phyloP scores from a whole-genome alignment of 2,113 vertebrate species.

The Myotis yumanensis region DNA sequence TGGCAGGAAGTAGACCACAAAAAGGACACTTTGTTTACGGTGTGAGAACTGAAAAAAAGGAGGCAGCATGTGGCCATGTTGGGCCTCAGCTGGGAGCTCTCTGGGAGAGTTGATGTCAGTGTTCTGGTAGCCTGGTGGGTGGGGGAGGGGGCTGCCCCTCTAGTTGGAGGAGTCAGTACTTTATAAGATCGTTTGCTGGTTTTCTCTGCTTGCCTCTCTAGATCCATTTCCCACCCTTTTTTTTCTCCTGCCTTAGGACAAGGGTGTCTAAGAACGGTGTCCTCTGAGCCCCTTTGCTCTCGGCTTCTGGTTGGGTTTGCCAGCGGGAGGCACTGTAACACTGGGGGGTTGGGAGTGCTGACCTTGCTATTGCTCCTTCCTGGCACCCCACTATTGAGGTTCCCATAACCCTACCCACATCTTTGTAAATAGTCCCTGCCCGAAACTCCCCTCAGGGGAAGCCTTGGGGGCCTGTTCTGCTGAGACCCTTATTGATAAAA shows the following conservation, averaged over 20 bases:
- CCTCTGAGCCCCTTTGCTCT: neutral
- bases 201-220: neutral
- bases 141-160: too few relatives aligned
- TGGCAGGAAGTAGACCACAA: neutral
- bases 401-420: neutral
- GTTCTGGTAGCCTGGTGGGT: neutral
- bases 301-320: neutral
- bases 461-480: neutral
- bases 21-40: neutral
- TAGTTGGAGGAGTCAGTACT: neutral
- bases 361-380: neutral
- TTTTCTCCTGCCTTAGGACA: neutral
- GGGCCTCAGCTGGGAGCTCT: neutral
- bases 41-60: neutral
- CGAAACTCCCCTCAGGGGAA: neutral
- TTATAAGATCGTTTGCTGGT: neutral
- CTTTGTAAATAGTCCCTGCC: neutral
- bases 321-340: neutral
- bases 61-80: neutral
- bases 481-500: neutral
- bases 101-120: neutral
- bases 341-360: neutral
- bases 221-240: neutral
- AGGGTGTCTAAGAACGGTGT: neutral
- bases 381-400: neutral